A percentile compares a stretch with the other conserved stretches of the same genome.
Conservation (phyloP, 2,888 invertebrate species). For the Melanotus villosus region DNA sequence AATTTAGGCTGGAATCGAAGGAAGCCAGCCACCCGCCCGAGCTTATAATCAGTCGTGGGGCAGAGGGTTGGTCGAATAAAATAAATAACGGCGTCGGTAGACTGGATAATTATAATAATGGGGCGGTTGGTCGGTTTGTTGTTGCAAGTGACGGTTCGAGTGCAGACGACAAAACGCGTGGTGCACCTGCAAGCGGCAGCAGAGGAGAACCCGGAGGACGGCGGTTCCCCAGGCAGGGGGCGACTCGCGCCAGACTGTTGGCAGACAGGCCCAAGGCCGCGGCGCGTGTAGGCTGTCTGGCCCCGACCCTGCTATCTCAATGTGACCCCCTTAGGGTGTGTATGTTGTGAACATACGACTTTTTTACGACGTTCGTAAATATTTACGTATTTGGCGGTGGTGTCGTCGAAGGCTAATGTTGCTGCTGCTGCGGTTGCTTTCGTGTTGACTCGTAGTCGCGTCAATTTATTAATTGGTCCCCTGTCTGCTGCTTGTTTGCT, state of each 20-base stretch:
- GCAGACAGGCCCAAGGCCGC: slow-evolving; percentile 61
- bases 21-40: not conserved
- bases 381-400: slow-evolving; percentile 43
- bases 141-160: not conserved
- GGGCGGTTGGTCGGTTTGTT: not conserved
- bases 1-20: slow-evolving; percentile 4
- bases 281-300: slow-evolving; percentile 58
- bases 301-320: slow-evolving; percentile 51
- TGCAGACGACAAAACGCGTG: slow-evolving; percentile 19
- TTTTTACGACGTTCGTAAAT: slow-evolving; percentile 46
- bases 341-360: slow-evolving; percentile 47
- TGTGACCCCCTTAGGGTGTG: slow-evolving; percentile 57
- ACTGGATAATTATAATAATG: not conserved
- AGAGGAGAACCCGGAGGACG: slow-evolving; percentile 19
- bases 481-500: slow-evolving; percentile 4
- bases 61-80: no score
- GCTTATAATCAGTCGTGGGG: not conserved
- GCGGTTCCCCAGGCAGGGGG: slow-evolving; percentile 51
- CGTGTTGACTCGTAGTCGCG: slow-evolving; percentile 23
- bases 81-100: no score
- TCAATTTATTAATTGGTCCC: slow-evolving; percentile 26
- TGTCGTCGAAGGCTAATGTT: slow-evolving; percentile 10
- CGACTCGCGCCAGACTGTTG: slow-evolving; percentile 58
- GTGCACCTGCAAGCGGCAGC: slow-evolving; percentile 1
- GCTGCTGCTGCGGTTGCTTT: no score